phyloP scores from a whole-genome alignment of 2,797 vertebrate genomes.

The Mallotus villosus region DNA sequence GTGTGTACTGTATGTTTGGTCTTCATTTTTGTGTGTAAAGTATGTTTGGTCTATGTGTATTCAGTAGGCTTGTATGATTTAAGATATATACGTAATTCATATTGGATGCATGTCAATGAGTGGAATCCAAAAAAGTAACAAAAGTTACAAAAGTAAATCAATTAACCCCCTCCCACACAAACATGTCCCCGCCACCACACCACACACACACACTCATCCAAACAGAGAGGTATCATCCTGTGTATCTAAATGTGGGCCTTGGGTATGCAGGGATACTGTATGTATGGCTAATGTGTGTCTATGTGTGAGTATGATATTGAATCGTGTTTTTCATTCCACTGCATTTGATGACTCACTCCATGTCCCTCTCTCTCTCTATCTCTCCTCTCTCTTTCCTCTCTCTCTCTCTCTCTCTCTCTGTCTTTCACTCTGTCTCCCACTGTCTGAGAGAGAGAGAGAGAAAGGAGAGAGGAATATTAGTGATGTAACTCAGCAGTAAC shows the following conservation, averaged over 20 bases:
- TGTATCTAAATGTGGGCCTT: not conserved
- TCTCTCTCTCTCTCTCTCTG: not conserved
- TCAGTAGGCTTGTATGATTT: not conserved
- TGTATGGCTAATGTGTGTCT: constrained; percentile 2
- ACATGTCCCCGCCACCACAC: too few relatives aligned
- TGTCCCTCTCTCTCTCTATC: constrained; percentile 37
- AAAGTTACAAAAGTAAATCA: too few relatives aligned
- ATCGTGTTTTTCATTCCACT: constrained; percentile 55
- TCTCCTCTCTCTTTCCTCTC: not conserved
- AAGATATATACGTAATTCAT: too few relatives aligned
- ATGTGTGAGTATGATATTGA: constrained; percentile 39
- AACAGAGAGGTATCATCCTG: not conserved
- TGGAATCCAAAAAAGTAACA: too few relatives aligned
- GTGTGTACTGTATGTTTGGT: not conserved
- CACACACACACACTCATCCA: constrained; percentile 1
- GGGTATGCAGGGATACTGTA: not conserved
- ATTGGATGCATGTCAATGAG: too few relatives aligned
- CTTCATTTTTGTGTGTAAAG: constrained; percentile 7
- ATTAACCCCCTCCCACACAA: too few relatives aligned
- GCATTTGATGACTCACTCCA: constrained; percentile 62
- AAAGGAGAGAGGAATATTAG: constrained; percentile 20
- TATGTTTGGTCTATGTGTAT: constrained; percentile 8
- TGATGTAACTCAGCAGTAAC: constrained; percentile 51
- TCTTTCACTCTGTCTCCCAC: not conserved
- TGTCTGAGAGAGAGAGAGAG: not conserved